phyloP scores from a whole-genome alignment of 2,113 vertebrate species.

The Pleuronectes platessa region DNA sequence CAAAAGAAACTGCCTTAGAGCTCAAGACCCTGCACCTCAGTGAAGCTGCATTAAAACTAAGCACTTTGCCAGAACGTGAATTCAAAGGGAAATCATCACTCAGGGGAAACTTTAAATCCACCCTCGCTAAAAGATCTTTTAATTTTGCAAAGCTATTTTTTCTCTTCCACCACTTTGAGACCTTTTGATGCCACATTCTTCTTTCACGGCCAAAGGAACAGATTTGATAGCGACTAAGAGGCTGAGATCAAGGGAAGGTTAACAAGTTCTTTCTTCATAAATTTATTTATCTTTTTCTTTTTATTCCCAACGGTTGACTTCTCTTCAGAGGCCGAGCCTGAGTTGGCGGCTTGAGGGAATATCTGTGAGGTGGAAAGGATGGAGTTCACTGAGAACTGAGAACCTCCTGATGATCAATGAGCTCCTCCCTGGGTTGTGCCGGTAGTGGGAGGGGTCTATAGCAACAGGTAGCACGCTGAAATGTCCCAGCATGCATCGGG shows the following conservation, averaged over 20 bases:
- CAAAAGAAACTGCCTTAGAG: background rate
- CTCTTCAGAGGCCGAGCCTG: background rate
- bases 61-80: background rate
- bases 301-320: background rate
- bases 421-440: background rate
- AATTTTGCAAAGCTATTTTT: slow-evolving; percentile 8
- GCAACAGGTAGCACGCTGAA: background rate
- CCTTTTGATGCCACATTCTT: slow-evolving; percentile 2
- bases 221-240: slow-evolving; percentile 11
- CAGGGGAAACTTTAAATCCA: background rate
- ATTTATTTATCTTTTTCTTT: slow-evolving; percentile 1
- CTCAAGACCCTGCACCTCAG: background rate
- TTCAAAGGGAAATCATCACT: slow-evolving; percentile 19
- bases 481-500: background rate
- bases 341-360: too few species aligned
- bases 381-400: too few species aligned
- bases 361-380: too few species aligned
- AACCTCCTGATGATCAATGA: background rate
- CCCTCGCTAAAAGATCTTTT: slow-evolving; percentile 12
- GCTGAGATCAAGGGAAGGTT: slow-evolving; percentile 26
- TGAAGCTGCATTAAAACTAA: background rate
- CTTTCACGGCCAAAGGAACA: background rate
- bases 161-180: background rate
- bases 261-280: background rate
- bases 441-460: background rate